These are phyloP conservation scores for Melanophora roralis DNA, from an alignment of 2,888 invertebrate species.

Conservation along the genomic window DNA sequence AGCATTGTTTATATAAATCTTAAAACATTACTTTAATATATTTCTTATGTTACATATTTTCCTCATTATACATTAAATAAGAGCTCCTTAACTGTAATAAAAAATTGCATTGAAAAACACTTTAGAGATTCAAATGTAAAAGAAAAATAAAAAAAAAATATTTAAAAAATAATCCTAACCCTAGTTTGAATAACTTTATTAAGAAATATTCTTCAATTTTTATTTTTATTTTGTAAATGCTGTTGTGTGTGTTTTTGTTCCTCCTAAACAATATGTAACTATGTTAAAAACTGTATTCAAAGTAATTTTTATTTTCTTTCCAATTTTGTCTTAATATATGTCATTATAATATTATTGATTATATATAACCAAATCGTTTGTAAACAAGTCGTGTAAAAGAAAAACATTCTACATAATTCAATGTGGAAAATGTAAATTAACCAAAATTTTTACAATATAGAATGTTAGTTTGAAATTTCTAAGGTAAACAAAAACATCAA, in stretches of 20 bases:
- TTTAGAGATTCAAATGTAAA: too few species aligned
- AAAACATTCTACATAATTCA: constrained; percentile 3
- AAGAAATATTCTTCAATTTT: too few species aligned
- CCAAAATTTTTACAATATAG: constrained; percentile 35
- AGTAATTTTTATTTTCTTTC: not conserved
- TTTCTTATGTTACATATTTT: too few species aligned
- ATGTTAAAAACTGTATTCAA: constrained; percentile 3
- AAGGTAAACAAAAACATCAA: not conserved
- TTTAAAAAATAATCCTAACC: too few species aligned
- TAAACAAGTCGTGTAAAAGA: not conserved
- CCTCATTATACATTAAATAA: too few species aligned
- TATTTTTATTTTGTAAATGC: too few species aligned
- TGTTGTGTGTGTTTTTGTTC: constrained; percentile 30
- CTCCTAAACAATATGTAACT: not conserved
- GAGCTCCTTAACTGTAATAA: too few species aligned
- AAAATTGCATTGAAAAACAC: too few species aligned
- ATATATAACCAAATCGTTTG: constrained; percentile 59
- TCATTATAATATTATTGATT: constrained; percentile 30
- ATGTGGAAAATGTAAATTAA: not conserved
- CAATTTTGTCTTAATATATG: not conserved
- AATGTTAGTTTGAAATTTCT: constrained; percentile 27
- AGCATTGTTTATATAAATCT: too few species aligned
- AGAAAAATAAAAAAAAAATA: too few species aligned
- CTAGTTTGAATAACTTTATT: too few species aligned
- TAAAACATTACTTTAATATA: too few species aligned